Evolutionary conservation across 2,113 vertebrate genomes (phyloP).

Genomic region (Labeo catla): DNA sequence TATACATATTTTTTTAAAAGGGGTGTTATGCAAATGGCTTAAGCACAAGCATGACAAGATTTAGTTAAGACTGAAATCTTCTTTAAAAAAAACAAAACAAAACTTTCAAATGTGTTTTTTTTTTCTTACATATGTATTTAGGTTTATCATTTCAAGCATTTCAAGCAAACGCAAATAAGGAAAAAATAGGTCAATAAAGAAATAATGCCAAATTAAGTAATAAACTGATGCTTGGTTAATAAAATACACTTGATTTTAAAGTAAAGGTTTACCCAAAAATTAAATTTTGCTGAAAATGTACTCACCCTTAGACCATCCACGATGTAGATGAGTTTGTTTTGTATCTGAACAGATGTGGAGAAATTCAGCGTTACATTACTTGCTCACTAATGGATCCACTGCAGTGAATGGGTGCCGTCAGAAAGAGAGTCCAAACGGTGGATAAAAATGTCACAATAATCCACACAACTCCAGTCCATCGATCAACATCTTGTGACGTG

Average conservation of each 20-base stretch:
- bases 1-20: neutral
- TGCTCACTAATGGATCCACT: neutral
- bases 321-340: neutral
- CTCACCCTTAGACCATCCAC: neutral
- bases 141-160: neutral
- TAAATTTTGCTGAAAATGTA: neutral
- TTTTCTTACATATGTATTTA: too few relatives aligned
- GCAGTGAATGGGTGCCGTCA: neutral
- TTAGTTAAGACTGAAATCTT: neutral
- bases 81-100: too few relatives aligned
- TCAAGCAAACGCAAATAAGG: neutral
- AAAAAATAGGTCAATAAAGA: neutral
- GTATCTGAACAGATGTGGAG: neutral
- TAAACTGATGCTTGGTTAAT: neutral
- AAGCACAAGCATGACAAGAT: neutral
- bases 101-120: too few relatives aligned
- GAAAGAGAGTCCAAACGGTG: neutral
- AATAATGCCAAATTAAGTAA: neutral
- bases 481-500: too few relatives aligned
- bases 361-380: neutral
- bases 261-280: too few relatives aligned
- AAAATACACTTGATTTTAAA: neutral
- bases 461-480: neutral
- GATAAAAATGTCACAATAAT: neutral
- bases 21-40: neutral